These are phyloP conservation scores for Pteropus alecto DNA, from an alignment of 2,113 vertebrate species.

Conservation along the genomic window DNA sequence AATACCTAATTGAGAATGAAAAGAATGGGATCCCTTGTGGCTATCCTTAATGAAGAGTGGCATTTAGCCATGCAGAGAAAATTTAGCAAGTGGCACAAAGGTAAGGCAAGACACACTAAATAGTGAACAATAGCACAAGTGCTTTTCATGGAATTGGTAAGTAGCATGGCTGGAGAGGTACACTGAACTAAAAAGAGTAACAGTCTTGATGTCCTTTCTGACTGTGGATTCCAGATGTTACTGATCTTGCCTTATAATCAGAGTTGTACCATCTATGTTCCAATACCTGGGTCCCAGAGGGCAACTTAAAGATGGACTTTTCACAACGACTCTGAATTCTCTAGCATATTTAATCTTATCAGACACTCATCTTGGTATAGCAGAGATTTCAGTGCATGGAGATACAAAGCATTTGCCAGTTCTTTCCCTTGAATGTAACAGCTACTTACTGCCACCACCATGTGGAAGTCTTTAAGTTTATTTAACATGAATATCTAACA, in stretches of 20 bases:
- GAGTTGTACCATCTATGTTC: background rate
- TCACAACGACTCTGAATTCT: background rate
- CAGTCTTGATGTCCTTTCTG: background rate
- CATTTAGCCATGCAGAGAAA: background rate
- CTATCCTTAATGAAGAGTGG: background rate
- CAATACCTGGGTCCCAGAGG: background rate
- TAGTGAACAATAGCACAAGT: too few species aligned
- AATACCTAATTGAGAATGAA: background rate
- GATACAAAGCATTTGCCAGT: background rate
- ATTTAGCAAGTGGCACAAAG: background rate
- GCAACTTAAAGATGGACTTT: slow-evolving; percentile 27
- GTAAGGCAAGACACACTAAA: background rate
- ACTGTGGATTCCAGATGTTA: background rate
- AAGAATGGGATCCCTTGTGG: background rate
- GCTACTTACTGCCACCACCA: slow-evolving; percentile 83
- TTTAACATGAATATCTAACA: background rate
- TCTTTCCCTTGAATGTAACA: background rate
- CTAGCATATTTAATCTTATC: background rate
- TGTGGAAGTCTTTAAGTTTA: slow-evolving; percentile 67
- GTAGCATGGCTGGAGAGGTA: background rate
- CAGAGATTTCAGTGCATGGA: background rate
- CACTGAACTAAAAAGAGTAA: background rate
- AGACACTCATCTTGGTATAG: background rate
- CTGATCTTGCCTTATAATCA: background rate
- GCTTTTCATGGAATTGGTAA: background rate